Evolutionary conservation across 2,888 invertebrate species (phyloP), one percentile per base, ranked within the genome.

Genomic region (Harpalus rubripes): DNA sequence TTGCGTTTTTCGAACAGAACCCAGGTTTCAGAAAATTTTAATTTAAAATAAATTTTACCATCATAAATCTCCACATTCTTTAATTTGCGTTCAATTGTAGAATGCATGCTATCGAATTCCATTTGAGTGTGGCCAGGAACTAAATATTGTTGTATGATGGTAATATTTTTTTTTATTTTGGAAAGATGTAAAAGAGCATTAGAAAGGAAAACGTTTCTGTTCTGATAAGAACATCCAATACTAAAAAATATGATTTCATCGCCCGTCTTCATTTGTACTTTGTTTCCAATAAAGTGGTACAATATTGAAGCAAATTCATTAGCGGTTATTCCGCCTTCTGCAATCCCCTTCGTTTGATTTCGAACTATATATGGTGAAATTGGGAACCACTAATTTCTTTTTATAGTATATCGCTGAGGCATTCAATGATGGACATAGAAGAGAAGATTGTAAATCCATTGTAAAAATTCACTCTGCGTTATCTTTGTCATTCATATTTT

Each of bases 111-210:
- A 82, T 89, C 89, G 61, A 87, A 86, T 80, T 89, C 88, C 87
- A 88, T 88, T 86, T 89, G 88, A 7, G 89, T 89, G 85, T 89
- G 89, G 0, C 89, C 88, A 65, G 86, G 86, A 22, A 87, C 87
- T 4, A 89, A 83, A 85, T 87, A 88, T 79, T 89, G 89, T 85
- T 89, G 88, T 18, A 86, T 84, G 74, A 89, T 87, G 1, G 72
- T 81, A 39, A 87, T 86, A 15, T 87, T 85, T 22, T n/a, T n/a
- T n/a, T 63, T 83, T 79, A 86, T 58, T 3, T 86, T 86, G 6
- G 87, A 72, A 22, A 88, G 86, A 52, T 88, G 84, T 6, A 88
- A 74, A n/a, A 88, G 79, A 7, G 88, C 87, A 81, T 88, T 88
- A 3, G 88, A 86, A 61, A 89, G 61, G 16, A 87, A 85, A 5